Percentiles rank a stretch among this genome's conserved stretches.
These are phyloP conservation scores for Myzus persicae DNA, from an alignment of 1,140 invertebrate species.

Conservation along the genomic window DNA sequence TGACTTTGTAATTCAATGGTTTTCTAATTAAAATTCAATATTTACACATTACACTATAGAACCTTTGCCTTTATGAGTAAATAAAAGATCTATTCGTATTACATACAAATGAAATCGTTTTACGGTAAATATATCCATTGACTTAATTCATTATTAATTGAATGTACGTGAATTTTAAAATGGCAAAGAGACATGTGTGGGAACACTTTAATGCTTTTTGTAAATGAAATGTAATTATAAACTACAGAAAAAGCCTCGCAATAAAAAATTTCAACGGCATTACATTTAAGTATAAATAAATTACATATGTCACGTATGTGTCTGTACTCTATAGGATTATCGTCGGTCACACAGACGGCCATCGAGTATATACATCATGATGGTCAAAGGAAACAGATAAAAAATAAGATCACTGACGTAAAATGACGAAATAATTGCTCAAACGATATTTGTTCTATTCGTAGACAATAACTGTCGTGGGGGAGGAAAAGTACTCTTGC, in stretches of 20 bases:
- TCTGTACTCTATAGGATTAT: background rate
- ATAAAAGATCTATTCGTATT: background rate
- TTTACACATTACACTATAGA: background rate
- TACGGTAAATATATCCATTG: background rate
- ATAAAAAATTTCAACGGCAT: background rate
- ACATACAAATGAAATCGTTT: background rate
- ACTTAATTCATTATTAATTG: background rate
- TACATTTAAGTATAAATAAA: background rate
- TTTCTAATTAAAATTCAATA: slow-evolving; percentile 7
- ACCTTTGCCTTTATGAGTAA: background rate
- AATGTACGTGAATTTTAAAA: background rate
- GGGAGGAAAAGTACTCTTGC: too few species aligned
- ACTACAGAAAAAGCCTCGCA: background rate
- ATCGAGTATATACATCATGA: background rate
- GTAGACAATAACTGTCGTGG: background rate
- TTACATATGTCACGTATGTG: background rate
- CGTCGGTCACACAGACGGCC: background rate
- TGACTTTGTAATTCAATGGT: background rate
- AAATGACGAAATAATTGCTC: background rate
- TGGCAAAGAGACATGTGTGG: background rate
- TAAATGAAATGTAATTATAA: slow-evolving; percentile 7
- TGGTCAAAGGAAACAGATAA: background rate
- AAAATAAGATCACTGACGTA: background rate
- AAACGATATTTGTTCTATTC: background rate
- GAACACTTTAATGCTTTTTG: background rate